Evolutionary conservation across 1,140 invertebrate species (phyloP), one percentile per base, ranked within the genome.

Genomic region (Trinorchestia longiramus): DNA sequence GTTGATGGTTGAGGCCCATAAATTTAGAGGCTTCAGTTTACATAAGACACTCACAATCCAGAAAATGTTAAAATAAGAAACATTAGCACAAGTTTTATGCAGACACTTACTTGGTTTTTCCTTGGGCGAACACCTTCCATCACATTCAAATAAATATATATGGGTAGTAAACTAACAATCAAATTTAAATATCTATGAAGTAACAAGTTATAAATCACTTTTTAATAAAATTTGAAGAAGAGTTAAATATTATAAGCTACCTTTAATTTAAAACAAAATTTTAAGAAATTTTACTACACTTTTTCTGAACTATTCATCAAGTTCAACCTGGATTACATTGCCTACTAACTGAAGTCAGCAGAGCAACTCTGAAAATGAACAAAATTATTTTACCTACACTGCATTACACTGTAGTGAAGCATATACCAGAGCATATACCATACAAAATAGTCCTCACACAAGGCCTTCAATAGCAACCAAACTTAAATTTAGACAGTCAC

Each of bases 111-210:
- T 90, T 90, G 88, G 43, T 43, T 90, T 90, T 90, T 90, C 43
- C 88, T 90, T 90, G 88, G 88, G 17, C 88, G 88, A 4, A 90
- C 88, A 90, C 88, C 88, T 90, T 90, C 88, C 88, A 90, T 90
- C 11, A 90, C 88, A 90, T 90, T 11, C 4, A 90, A 90, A 4
- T 42, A 90, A 42, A 42, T 90, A 19, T 4, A 90, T 11, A 90
- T 17, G 23, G 43, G 28, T 42, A 42, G n/a, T 42, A 90, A 90
- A 90, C 36, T 42, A 42, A 43, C 43, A 42, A 90, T 41, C 41
- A 90, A 90, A 90, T 0, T 90, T 42, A 77, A 19, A 11, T 77
- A 77, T 77, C 62, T 77, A 77, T 36, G 28, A 77, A 23, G 62
- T 19, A 77, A 77, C 62, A 77, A 77, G 62, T 77, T 77, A 77